Base-by-base conservation (phyloP, 2,888 invertebrate genomes). In the Tetranychus piercei region DNA sequence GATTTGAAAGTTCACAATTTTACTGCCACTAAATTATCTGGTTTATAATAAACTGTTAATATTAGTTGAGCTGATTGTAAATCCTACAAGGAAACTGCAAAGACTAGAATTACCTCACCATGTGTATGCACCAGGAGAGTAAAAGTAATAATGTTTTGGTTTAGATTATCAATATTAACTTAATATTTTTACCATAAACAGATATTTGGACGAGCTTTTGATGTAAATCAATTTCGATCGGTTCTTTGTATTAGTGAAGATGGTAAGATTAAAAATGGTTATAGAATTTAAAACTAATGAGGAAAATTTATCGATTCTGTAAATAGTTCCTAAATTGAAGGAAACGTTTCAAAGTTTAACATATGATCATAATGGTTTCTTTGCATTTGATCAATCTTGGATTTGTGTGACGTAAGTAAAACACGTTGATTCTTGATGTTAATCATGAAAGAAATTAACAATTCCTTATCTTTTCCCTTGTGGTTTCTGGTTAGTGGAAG, bases 371-470 rank as follows among this genome's bases (percentile, higher is more conserved):
- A 23, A 20, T 20, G 69, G 69, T 23, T 23, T 23, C 34, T 69
- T 23, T 69, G 69, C 34, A 5, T 23, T 20, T 8, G 69, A 69
- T 69, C 69, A 69, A 69, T 69, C 69, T 20, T 69, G 69, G 69
- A 20, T 69, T 1, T 20, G 20, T 69, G 34, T 69, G 11, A 69
- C 34, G 69, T 69, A 23, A 69, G 69, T 69, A 20, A 66, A 66
- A 6, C 9, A 11, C 1, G 69, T 20, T 69, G 1, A 22, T 23
- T 11, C n/a, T 20, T 20, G 1, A 1, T 69, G 11, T 11, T 22
- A 1, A 69, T 23, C 20, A n/a, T 69, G 11, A 18, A 23, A 11
- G 9, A 11, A n/a, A 69, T 11, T 22, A 69, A n/a, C 11, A 1
- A n/a, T 18, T 0, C 2, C 2, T 22, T 67, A 67, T 67, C 55